A percentile compares a stretch with the other conserved stretches of the same genome.
Evolutionary conservation across 2,888 invertebrate species (phyloP).

Genomic region (Sicus ferrugineus): DNA sequence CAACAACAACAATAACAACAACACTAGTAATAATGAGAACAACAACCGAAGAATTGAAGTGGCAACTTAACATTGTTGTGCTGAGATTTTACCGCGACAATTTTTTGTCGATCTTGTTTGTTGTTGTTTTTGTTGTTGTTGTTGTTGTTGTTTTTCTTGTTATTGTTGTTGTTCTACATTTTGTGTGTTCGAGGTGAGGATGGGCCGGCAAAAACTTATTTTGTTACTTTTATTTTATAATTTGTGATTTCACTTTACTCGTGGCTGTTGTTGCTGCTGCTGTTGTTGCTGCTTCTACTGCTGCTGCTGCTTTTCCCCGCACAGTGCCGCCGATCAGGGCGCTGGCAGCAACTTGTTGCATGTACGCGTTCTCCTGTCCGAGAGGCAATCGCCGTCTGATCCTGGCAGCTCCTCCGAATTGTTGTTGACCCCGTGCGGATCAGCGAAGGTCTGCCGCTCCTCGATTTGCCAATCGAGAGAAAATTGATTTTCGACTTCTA

Average conservation of each 20-base stretch:
- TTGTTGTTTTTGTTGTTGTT: background rate
- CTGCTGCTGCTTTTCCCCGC: background rate
- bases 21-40: background rate
- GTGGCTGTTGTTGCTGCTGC: too few species aligned
- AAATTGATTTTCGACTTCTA: slow-evolving; percentile 29
- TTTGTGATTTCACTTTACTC: slow-evolving; percentile 17
- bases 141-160: background rate
- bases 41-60: background rate
- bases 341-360: background rate
- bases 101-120: background rate
- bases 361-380: background rate
- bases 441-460: background rate
- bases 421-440: slow-evolving; percentile 10
- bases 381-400: background rate
- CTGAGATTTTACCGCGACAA: background rate
- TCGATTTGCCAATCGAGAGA: slow-evolving; percentile 22
- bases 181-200: background rate
- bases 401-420: too few species aligned
- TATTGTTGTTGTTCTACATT: background rate
- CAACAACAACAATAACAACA: slow-evolving; percentile 25
- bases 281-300: too few species aligned
- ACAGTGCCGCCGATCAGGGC: background rate
- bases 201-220: background rate
- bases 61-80: background rate
- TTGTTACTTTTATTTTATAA: slow-evolving; percentile 8